Evolutionary conservation across 2,797 vertebrate genomes (phyloP).

Genomic region (Molossus alvarezi): DNA sequence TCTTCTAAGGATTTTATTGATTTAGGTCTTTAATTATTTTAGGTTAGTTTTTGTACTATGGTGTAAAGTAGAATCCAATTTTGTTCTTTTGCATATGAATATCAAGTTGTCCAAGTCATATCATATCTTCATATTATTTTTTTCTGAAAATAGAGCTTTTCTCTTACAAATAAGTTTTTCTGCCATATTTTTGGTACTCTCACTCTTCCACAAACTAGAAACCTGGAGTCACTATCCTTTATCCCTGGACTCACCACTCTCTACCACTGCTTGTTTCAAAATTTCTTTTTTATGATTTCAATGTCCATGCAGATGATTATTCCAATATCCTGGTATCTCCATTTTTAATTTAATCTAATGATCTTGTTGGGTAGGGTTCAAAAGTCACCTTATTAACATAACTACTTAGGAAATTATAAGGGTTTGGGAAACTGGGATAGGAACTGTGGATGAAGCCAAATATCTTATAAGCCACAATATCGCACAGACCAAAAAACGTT

Average conservation of each 20-base stretch:
- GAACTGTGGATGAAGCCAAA: neutral
- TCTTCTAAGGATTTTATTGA: neutral
- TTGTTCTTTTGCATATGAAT: slow-evolving; percentile 10
- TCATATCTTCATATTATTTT: neutral
- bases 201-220: neutral
- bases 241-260: neutral
- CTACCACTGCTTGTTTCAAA: neutral
- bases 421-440: neutral
- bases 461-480: neutral
- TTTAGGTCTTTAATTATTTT: slow-evolving; percentile 46
- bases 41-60: slow-evolving; percentile 9
- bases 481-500: too few species aligned
- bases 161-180: neutral
- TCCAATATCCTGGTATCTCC: neutral
- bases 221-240: neutral
- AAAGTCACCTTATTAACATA: neutral
- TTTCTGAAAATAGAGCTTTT: slow-evolving; percentile 13
- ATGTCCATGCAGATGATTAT: neutral
- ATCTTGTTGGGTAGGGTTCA: neutral
- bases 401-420: neutral
- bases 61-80: neutral
- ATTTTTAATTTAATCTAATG: slow-evolving; percentile 26
- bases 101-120: neutral
- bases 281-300: neutral
- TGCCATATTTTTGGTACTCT: neutral